phyloP scores from a whole-genome alignment of 2,888 invertebrate species.

The Apeira syringaria region DNA sequence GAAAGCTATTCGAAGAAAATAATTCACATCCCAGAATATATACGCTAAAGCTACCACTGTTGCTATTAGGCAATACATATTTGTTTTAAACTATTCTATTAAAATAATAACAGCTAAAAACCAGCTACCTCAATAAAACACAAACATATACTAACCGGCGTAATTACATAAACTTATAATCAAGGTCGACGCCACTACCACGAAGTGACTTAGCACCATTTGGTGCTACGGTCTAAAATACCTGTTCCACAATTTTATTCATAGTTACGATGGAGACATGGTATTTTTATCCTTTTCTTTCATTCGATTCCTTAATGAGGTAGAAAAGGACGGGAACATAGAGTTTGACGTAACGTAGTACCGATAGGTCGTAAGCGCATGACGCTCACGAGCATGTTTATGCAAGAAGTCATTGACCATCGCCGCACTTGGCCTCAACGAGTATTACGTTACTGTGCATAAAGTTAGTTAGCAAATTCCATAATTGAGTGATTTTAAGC shows the following conservation, averaged over 20 bases:
- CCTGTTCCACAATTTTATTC: background rate
- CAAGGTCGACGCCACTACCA: too few species aligned
- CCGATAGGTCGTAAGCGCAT: slow-evolving; percentile 1
- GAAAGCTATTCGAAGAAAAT: slow-evolving; percentile 88
- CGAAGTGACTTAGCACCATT: slow-evolving; percentile 5
- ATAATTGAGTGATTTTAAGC: too few species aligned
- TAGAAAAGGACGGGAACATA: slow-evolving; percentile 8
- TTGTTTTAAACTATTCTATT: slow-evolving; percentile 11
- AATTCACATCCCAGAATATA: slow-evolving; percentile 90
- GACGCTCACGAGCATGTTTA: slow-evolving; percentile 9
- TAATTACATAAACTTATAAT: too few species aligned
- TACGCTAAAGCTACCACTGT: slow-evolving; percentile 83
- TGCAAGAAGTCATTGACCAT: slow-evolving; percentile 21
- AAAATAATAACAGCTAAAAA: slow-evolving; percentile 1
- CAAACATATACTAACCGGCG: slow-evolving; percentile 11
- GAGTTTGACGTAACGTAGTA: too few species aligned
- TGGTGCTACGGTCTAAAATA: slow-evolving; percentile 1
- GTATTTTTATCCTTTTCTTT: slow-evolving; percentile 11
- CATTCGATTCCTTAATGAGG: background rate
- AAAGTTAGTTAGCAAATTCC: background rate
- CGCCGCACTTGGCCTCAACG: slow-evolving; percentile 1
- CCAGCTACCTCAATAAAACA: slow-evolving; percentile 9
- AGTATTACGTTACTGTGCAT: background rate
- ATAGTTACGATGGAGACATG: background rate
- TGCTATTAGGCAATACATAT: slow-evolving; percentile 65